These are phyloP conservation scores for Notiomystis cincta DNA, from an alignment of 2,113 vertebrate species.

Conservation along the genomic window DNA sequence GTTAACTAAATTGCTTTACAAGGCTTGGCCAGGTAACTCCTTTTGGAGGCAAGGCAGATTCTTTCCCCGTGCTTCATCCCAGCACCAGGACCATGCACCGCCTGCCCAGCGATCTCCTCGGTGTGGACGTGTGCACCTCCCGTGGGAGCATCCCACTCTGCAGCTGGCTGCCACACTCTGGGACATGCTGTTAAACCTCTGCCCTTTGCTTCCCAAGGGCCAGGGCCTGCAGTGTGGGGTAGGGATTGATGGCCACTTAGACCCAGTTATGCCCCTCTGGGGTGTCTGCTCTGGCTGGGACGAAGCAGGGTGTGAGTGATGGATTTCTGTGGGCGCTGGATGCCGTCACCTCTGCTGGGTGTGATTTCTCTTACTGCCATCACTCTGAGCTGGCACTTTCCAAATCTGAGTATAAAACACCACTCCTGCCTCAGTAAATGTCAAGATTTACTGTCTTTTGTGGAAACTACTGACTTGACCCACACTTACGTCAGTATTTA, in stretches of 20 bases:
- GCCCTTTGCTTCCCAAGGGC: not conserved
- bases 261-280: not conserved
- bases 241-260: not conserved
- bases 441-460: not conserved
- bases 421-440: not conserved
- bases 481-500: not conserved
- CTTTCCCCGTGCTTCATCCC: not conserved
- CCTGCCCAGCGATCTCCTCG: not conserved
- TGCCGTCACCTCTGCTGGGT: not conserved
- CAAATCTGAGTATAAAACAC: not conserved
- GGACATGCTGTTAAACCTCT: not conserved
- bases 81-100: accelerated
- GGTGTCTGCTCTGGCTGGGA: not conserved
- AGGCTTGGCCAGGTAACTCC: accelerated
- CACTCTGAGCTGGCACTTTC: not conserved
- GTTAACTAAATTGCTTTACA: not conserved
- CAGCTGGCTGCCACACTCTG: accelerated
- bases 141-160: accelerated
- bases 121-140: accelerated
- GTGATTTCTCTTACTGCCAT: not conserved
- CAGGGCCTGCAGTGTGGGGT: not conserved
- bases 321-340: not conserved
- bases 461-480: not conserved
- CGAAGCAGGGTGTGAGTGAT: not conserved
- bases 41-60: not conserved